Evolutionary conservation across 2,113 vertebrate genomes (phyloP).

Genomic region (Irena cyanogastra): DNA sequence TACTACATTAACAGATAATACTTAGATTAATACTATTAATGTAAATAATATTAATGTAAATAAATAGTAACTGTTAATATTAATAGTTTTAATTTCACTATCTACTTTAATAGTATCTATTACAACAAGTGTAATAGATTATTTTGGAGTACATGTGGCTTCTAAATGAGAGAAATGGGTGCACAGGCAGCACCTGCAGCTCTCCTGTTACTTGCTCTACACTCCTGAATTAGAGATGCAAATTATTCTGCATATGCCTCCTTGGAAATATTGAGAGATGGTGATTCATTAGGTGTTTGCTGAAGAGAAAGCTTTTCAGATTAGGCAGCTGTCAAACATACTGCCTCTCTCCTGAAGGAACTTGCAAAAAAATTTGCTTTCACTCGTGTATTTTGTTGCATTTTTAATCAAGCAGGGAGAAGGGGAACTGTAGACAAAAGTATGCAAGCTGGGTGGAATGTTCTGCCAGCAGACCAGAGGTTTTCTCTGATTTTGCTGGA

Average conservation of each 20-base stretch:
- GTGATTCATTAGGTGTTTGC: not conserved
- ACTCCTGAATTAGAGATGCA: not conserved
- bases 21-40: no score
- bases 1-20: no score
- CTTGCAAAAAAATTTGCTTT: not conserved
- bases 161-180: not conserved
- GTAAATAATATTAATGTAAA: no score
- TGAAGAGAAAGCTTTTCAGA: not conserved
- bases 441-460: not conserved
- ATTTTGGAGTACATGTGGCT: not conserved
- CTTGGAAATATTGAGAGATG: not conserved
- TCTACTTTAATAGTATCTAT: no score
- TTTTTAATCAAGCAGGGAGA: not conserved
- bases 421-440: not conserved
- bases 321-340: not conserved
- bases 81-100: no score
- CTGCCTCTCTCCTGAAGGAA: not conserved
- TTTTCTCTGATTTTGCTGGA: not conserved
- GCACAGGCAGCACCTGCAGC: not conserved
- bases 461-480: not conserved
- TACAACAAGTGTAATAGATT: no score
- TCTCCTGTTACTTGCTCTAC: not conserved
- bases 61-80: no score
- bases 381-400: not conserved
- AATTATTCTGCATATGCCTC: not conserved